These are phyloP conservation scores for Metallyticus violacea DNA, from an alignment of 2,888 invertebrate genomes.

Conservation along the genomic window DNA sequence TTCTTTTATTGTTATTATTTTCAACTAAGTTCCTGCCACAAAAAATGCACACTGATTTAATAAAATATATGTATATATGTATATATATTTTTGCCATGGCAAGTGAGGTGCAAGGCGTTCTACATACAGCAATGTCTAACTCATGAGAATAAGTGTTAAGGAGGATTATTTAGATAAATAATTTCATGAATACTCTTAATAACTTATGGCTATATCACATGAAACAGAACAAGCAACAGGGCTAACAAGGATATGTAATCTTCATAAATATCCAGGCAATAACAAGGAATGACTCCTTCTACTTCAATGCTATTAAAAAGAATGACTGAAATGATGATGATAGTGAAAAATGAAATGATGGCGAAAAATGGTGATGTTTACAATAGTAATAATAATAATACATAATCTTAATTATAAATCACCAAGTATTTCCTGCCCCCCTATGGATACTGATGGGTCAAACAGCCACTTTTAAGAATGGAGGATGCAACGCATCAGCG, in stretches of 20 bases:
- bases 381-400: constrained; percentile 25
- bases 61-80: not conserved
- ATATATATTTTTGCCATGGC: not conserved
- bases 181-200: constrained; percentile 30
- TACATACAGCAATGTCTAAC: constrained; percentile 15
- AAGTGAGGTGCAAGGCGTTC: constrained; percentile 2
- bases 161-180: constrained; percentile 20
- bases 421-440: constrained; percentile 16
- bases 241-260: constrained; percentile 36
- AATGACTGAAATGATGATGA: not conserved
- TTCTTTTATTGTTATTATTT: not conserved
- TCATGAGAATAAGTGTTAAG: constrained; percentile 22
- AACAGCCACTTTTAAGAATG: constrained; percentile 23
- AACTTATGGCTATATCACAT: constrained; percentile 38
- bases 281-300: constrained; percentile 32
- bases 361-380: not conserved
- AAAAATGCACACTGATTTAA: not conserved
- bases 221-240: constrained; percentile 36
- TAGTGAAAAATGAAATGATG: not conserved
- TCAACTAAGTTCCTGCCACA: not conserved
- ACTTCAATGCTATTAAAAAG: not conserved
- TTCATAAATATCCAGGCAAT: constrained; percentile 33
- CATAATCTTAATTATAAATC: constrained; percentile 9
- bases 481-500: constrained; percentile 21
- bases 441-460: constrained; percentile 21